These are phyloP conservation scores for Actinia equina DNA, from an alignment of 64 coral and sea anemone genomes.

Conservation along the genomic window DNA sequence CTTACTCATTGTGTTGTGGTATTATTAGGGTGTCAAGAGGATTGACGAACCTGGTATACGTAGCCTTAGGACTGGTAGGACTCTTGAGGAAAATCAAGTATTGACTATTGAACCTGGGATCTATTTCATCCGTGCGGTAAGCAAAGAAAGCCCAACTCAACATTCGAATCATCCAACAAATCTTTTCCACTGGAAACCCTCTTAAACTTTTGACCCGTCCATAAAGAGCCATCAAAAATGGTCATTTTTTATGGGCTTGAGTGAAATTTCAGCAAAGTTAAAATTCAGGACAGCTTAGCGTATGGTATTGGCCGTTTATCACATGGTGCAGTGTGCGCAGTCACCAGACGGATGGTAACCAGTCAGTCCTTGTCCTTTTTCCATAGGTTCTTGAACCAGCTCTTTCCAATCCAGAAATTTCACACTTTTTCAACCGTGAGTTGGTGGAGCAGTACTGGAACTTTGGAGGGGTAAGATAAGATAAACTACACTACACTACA, in stretches of 20 bases:
- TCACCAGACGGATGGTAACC: too few relatives aligned
- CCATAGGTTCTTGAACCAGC: conserved; percentile 68
- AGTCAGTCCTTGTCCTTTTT: not conserved
- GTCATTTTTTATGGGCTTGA: too few relatives aligned
- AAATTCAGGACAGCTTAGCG: too few relatives aligned
- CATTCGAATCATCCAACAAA: too few relatives aligned
- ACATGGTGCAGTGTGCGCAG: too few relatives aligned
- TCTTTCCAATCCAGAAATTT: conserved; percentile 76
- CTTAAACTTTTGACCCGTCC: too few relatives aligned
- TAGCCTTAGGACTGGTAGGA: conserved; percentile 58
- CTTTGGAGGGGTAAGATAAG: conserved; percentile 81
- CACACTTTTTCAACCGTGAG: conserved; percentile 83
- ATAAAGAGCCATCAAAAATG: not conserved
- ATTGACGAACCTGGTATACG: conserved; percentile 85
- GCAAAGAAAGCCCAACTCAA: not conserved
- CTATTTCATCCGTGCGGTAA: conserved; percentile 84
- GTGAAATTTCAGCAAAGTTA: too few relatives aligned
- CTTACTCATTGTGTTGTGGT: too few relatives aligned
- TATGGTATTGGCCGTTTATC: too few relatives aligned
- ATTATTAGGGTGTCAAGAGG: conserved; percentile 67
- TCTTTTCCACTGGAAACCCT: too few relatives aligned
- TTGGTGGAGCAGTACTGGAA: conserved; percentile 71
- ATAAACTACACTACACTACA: too few relatives aligned
- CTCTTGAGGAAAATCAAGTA: conserved; percentile 74
- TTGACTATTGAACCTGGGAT: conserved; percentile 93